Conservation (phyloP, 2,113 vertebrate genomes). For the Centrocercus urophasianus region DNA sequence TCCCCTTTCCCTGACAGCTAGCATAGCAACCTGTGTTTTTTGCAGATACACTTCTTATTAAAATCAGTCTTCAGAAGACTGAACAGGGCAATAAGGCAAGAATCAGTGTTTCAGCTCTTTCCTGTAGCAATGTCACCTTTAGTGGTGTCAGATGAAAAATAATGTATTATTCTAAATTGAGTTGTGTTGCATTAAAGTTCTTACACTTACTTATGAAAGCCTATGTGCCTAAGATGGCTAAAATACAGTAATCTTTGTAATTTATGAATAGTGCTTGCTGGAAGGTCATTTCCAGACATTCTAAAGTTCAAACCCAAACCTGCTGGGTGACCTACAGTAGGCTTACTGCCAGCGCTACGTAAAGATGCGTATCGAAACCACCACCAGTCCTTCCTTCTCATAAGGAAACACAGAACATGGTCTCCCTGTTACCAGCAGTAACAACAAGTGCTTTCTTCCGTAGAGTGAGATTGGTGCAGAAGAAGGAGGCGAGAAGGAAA, state of each 20-base stretch:
- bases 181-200: neutral
- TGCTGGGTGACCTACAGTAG: neutral
- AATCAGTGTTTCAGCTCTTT: neutral
- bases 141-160: neutral
- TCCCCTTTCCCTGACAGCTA: neutral
- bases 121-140: neutral
- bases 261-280: neutral
- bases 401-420: neutral
- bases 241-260: neutral
- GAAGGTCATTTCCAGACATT: neutral
- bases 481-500: neutral
- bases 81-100: neutral
- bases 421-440: neutral
- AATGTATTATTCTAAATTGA: neutral
- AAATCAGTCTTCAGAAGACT: neutral
- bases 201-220: neutral
- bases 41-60: neutral
- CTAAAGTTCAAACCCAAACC: constrained; percentile 24
- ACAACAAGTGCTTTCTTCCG: neutral
- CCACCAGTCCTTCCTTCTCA: neutral
- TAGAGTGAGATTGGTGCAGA: neutral
- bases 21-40: neutral
- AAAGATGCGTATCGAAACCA: constrained; percentile 30
- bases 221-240: neutral
- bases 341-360: neutral